These are phyloP conservation scores for Nephrotoma flavescens DNA, from an alignment of 2,888 invertebrate genomes.

Conservation along the genomic window DNA sequence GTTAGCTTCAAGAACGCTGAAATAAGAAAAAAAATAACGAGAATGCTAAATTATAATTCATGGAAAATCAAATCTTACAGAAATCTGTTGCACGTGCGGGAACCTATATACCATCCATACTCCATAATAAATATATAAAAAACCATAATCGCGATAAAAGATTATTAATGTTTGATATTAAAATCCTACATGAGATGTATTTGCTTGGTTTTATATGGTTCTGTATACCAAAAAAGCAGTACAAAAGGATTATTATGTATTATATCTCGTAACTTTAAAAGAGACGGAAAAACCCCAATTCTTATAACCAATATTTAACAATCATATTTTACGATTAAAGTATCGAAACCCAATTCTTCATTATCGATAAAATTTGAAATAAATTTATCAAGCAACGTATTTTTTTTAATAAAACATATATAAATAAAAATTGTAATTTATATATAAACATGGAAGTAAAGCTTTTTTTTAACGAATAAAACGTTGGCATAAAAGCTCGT, in stretches of 20 bases:
- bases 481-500: neutral
- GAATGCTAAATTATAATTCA: too few relatives aligned
- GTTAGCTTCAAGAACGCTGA: too few relatives aligned
- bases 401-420: neutral
- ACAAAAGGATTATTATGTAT: neutral
- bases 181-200: neutral
- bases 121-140: neutral
- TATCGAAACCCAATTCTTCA: neutral
- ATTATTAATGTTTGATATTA: neutral
- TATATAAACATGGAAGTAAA: neutral
- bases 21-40: too few relatives aligned
- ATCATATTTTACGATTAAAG: neutral
- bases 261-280: neutral
- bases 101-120: neutral
- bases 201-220: neutral
- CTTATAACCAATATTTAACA: neutral
- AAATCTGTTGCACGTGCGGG: neutral
- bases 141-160: neutral
- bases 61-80: neutral
- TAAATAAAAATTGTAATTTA: neutral
- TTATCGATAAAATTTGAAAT: neutral
- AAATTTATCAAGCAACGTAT: neutral
- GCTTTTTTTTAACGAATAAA: neutral
- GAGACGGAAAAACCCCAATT: neutral
- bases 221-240: neutral